Evolutionary conservation across 23 tunicate genomes (phyloP), one percentile per base, ranked within the genome.

Genomic region (Trididemnum nubilum): DNA sequence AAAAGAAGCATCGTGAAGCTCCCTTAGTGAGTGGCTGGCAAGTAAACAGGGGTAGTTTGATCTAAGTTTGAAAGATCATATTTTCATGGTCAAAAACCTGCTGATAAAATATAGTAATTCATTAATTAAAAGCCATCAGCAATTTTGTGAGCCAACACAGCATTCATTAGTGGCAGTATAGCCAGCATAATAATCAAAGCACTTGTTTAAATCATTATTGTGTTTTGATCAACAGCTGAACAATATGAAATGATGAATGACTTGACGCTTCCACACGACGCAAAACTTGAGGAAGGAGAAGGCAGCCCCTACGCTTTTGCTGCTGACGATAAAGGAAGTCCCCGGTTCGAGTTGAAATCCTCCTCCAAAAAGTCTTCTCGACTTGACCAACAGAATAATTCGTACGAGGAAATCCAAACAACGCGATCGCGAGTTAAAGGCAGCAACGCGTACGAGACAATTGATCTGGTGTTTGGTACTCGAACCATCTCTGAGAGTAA

Each of bases 191-290:
- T n/a, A n/a, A n/a, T n/a, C n/a, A n/a, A n/a, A n/a, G n/a, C n/a
- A n/a, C n/a, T n/a, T n/a, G n/a, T n/a, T n/a, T n/a, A n/a, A n/a
- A n/a, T n/a, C n/a, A n/a, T n/a, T n/a, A n/a, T n/a, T n/a, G n/a
- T n/a, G n/a, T n/a, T n/a, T n/a, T n/a, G n/a, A n/a, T n/a, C n/a
- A n/a, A 30, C 74, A 67, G 74, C 28, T 24, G 5, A 22, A 21
- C 67, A 67, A 24, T 67, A 67, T 33, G 74, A 67, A 67, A 38
- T 31, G 7, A 67, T 67, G 74, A 67, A n/a, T 9, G n/a, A 24
- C 18, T n/a, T 33, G 38, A 67, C 74, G 15, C 74, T 67, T 30
- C 74, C 74, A 5, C 33, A 5, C 33, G 74, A 67, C 33, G 37
- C 38, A 32, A 32, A 33, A 33, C 33, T 67, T 67, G 38, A 37